A percentile compares a stretch with the other conserved stretches of the same genome.
Evolutionary conservation across 2,113 vertebrate genomes (phyloP).

Genomic region (Catagonus wagneri): DNA sequence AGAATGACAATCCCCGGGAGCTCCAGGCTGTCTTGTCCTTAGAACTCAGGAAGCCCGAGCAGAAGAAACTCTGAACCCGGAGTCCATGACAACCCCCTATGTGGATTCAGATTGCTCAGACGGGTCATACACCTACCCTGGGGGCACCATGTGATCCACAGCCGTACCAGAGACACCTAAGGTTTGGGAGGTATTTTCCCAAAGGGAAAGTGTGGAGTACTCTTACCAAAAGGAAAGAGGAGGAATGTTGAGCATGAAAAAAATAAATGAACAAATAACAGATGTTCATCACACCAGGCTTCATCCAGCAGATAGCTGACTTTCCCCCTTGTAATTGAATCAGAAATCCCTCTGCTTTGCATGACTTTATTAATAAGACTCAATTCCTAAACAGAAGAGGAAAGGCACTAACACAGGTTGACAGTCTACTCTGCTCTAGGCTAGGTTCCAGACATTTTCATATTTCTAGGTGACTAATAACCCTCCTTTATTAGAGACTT

Average conservation of each 20-base stretch:
- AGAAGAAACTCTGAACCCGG: background rate
- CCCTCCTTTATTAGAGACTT: background rate
- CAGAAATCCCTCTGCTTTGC: slow-evolving; percentile 23
- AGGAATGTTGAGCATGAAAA: background rate
- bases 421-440: background rate
- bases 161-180: background rate
- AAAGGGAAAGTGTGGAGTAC: background rate
- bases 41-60: background rate
- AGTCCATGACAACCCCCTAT: background rate
- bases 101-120: background rate
- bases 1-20: background rate
- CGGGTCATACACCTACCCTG: background rate
- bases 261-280: background rate
- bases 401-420: background rate
- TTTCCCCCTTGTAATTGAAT: slow-evolving; percentile 4
- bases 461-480: background rate
- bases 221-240: background rate
- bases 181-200: background rate
- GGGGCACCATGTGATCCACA: background rate
- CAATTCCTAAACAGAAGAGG: background rate
- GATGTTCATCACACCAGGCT: background rate
- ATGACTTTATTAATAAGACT: background rate
- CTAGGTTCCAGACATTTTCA: slow-evolving; percentile 2
- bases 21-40: background rate
- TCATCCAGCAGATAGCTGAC: background rate